Evolutionary conservation across 2,113 vertebrate genomes (phyloP), one percentile per base, ranked within the genome.

Genomic region (Oreochromis tanganicae): DNA sequence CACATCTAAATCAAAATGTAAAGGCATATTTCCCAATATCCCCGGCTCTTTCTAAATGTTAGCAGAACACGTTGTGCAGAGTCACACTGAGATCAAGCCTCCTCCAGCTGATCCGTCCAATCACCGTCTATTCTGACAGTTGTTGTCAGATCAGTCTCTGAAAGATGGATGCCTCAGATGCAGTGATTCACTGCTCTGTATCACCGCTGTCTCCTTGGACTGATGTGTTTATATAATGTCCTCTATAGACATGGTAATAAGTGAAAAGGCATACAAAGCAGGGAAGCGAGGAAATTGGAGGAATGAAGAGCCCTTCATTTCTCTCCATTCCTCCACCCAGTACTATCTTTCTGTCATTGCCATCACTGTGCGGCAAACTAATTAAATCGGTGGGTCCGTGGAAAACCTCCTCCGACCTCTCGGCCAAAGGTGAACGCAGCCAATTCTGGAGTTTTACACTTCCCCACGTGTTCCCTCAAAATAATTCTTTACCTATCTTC

Each of bases 191-290:
- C 38, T 36, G 50, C 66, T 27, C 78, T 19, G 5, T 75, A 36
- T 86, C 83, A 4, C 56, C 9, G 19, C 82, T 24, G 79, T 84
- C 75, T 87, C 91, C 87, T 91, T 57, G 87, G 85, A 56, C 87
- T 68, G 82, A 71, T 87, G 87, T 81, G 85, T 80, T 88, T 75
- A 80, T 89, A 43, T 84, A 88, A 89, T 56, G 75, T 57, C 63
- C 87, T 78, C 52, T n/a, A 27, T 68, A 50, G 83, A 34, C 5
- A 5, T 2, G 21, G 85, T 86, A 80, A 80, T 73, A 54, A 88
- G 83, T 68, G 61, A 19, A 82, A 78, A 75, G 81, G 61, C 14
- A 55, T 29, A 41, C 66, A 46, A 81, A 86, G 85, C 75, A 63
- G 56, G 34, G 24, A 5, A 55, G 81, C 2, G 34, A 66, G 82